Evolutionary conservation across 2,797 vertebrate species (phyloP).

Genomic region (Eidolon dupreanum): DNA sequence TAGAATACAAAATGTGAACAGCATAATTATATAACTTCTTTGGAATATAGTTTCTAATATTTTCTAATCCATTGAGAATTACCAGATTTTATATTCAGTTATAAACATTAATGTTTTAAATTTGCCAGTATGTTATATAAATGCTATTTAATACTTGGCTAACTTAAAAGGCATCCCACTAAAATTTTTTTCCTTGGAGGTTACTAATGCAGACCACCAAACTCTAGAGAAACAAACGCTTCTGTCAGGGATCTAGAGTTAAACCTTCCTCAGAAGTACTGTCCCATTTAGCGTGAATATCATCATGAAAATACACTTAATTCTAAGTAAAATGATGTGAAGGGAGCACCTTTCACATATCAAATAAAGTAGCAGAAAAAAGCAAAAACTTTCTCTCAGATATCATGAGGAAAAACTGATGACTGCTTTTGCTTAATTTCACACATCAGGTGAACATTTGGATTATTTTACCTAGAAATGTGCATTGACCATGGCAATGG

Average conservation of each 20-base stretch:
- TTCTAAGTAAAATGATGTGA: neutral
- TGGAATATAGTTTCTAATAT: slow-evolving; percentile 66
- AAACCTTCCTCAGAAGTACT: neutral
- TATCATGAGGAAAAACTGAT: neutral
- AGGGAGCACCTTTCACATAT: neutral
- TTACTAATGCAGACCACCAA: slow-evolving; percentile 21
- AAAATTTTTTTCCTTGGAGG: slow-evolving; percentile 31
- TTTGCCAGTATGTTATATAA: slow-evolving; percentile 61
- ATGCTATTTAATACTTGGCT: slow-evolving; percentile 60
- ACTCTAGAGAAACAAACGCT: slow-evolving; percentile 43
- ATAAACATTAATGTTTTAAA: slow-evolving; percentile 70
- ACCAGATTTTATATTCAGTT: slow-evolving; percentile 67
- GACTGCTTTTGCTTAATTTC: neutral
- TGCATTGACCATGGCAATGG: neutral
- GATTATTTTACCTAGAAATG: neutral
- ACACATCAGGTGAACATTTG: neutral
- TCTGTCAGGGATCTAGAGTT: neutral
- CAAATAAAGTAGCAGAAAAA: neutral
- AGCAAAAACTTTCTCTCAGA: neutral
- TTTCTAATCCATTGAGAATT: slow-evolving; percentile 71
- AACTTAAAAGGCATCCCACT: slow-evolving; percentile 58
- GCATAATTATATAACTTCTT: slow-evolving; percentile 67
- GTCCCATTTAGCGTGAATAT: neutral
- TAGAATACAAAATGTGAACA: slow-evolving; percentile 67
- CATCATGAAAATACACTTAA: neutral